These are phyloP conservation scores for Penaeus monodon DNA, from an alignment of 2,888 invertebrate genomes.

Conservation along the genomic window DNA sequence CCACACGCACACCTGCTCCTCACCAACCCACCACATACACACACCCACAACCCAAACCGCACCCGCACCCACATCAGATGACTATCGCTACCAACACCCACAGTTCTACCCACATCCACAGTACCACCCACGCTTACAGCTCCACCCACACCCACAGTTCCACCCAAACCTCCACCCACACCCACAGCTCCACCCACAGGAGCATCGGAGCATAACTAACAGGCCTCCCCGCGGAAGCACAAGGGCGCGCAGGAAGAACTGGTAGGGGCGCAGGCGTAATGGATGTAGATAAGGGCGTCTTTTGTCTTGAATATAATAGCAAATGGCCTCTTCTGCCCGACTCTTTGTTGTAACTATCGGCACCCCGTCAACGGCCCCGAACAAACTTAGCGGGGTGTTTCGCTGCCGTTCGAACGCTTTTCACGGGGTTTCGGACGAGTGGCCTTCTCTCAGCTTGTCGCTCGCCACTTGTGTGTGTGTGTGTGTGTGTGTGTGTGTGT, in stretches of 20 bases:
- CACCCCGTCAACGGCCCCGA: constrained; percentile 20
- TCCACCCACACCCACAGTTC: not conserved
- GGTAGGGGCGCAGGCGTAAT: constrained; percentile 38
- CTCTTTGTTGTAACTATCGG: constrained; percentile 46
- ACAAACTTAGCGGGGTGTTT: constrained; percentile 13
- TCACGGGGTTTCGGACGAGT: not conserved
- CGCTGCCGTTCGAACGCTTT: not conserved
- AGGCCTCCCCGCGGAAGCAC: not conserved
- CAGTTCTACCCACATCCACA: not conserved
- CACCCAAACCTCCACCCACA: not conserved
- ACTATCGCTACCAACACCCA: not conserved
- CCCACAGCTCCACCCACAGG: not conserved
- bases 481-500: not conserved
- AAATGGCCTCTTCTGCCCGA: constrained; percentile 48
- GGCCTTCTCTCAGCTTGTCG: no score
- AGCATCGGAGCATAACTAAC: not conserved
- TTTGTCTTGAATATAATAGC: constrained; percentile 51
- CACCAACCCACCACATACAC: not conserved
- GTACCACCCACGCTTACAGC: not conserved
- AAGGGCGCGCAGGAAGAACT: constrained; percentile 14
- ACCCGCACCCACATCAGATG: not conserved
- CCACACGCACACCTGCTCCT: not conserved
- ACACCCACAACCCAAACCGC: not conserved
- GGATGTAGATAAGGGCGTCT: constrained; percentile 51
- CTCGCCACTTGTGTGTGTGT: constrained; percentile 7